Percentiles rank a stretch among this genome's conserved stretches.
phyloP scores from a whole-genome alignment of 2,113 vertebrate genomes.

The Canis aureus region DNA sequence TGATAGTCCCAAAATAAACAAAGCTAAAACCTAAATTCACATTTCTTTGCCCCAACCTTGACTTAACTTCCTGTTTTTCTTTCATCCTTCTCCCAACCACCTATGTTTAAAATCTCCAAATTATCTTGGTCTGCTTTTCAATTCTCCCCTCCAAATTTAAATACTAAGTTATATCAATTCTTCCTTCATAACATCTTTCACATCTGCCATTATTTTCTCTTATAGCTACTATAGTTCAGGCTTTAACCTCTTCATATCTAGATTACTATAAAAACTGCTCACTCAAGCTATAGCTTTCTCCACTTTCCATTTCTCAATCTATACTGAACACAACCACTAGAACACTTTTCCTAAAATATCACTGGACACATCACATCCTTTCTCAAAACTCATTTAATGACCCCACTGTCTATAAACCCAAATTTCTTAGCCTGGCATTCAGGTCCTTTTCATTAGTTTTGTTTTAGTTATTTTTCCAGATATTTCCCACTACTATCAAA shows the following conservation, averaged over 20 bases:
- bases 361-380: not conserved
- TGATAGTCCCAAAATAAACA: slow-evolving; percentile 1
- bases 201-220: not conserved
- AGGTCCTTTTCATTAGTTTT: slow-evolving; percentile 37
- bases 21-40: slow-evolving; percentile 10
- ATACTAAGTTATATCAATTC: slow-evolving; percentile 18
- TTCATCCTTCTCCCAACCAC: not conserved
- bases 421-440: not conserved
- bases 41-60: not conserved
- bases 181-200: slow-evolving; percentile 8
- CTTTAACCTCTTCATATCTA: not conserved
- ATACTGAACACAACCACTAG: not conserved
- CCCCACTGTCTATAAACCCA: not conserved
- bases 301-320: slow-evolving; percentile 11
- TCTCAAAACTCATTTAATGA: slow-evolving; percentile 16
- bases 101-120: slow-evolving; percentile 34
- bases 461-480: slow-evolving; percentile 22
- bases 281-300: not conserved
- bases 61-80: not conserved
- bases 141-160: not conserved
- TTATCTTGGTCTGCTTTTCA: slow-evolving; percentile 27
- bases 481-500: slow-evolving; percentile 42
- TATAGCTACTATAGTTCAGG: not conserved
- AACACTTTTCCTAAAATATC: slow-evolving; percentile 11
- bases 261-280: slow-evolving; percentile 20